Conservation (phyloP, 2,113 vertebrate species). For the Phyllopteryx taeniolatus region DNA sequence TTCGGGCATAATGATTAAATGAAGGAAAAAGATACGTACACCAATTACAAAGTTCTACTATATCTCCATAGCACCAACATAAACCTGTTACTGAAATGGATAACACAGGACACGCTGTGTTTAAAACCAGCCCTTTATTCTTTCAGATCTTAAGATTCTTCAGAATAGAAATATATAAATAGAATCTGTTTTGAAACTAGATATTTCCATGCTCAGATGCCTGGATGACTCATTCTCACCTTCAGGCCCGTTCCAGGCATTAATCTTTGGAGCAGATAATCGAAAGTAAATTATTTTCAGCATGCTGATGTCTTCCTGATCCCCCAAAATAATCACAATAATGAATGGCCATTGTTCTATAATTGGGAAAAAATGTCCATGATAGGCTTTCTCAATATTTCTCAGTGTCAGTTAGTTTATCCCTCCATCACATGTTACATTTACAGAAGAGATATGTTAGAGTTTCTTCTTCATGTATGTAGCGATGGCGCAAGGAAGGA, state of each 20-base stretch:
- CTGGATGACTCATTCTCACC: slow-evolving; percentile 37
- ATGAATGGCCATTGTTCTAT: not conserved
- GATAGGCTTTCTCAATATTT: too few relatives aligned
- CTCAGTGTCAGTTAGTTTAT: too few relatives aligned
- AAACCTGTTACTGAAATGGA: slow-evolving; percentile 27
- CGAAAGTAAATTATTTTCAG: slow-evolving; percentile 27
- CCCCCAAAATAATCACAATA: slow-evolving; percentile 22
- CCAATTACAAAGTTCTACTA: slow-evolving; percentile 34
- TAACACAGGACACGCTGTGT: slow-evolving; percentile 22
- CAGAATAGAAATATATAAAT: slow-evolving; percentile 42
- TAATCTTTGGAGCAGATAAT: slow-evolving; percentile 48
- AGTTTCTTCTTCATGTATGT: too few relatives aligned
- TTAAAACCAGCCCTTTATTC: slow-evolving; percentile 24
- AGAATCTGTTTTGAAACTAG: slow-evolving; percentile 29
- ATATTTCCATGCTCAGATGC: slow-evolving; percentile 27
- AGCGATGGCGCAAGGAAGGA: too few relatives aligned
- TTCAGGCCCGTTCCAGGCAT: slow-evolving; percentile 36
- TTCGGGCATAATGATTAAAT: slow-evolving; percentile 25
- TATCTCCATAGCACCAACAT: slow-evolving; percentile 30
- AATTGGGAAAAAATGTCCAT: not conserved
- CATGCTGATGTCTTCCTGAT: slow-evolving; percentile 16
- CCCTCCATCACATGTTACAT: too few relatives aligned
- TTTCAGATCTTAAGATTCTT: slow-evolving; percentile 18
- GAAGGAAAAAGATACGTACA: slow-evolving; percentile 22
- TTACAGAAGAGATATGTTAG: too few relatives aligned